Percentiles rank a stretch among this genome's conserved stretches.
These are phyloP conservation scores for Congeria kusceri DNA, from an alignment of 2,888 invertebrate genomes.

Conservation along the genomic window DNA sequence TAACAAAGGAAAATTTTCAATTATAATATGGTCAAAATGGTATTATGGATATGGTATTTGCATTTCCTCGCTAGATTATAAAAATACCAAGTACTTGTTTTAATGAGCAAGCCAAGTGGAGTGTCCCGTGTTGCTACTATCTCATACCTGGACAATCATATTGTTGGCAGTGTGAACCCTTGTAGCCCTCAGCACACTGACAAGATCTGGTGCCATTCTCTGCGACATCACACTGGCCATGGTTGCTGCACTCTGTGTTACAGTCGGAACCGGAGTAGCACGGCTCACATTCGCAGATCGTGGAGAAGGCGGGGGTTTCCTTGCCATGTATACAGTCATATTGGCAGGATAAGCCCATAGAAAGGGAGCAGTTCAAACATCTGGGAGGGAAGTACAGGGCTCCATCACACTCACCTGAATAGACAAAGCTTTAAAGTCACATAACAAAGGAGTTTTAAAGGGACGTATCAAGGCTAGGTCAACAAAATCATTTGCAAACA, in stretches of 20 bases:
- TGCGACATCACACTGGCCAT: slow-evolving; percentile 60
- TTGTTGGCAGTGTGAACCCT: slow-evolving; percentile 68
- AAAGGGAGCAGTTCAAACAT: slow-evolving; percentile 70
- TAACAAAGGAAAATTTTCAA: too few relatives aligned
- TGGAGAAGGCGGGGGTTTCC: slow-evolving; percentile 65
- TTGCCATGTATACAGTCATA: slow-evolving; percentile 72
- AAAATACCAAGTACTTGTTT: too few relatives aligned
- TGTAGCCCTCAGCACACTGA: slow-evolving; percentile 69
- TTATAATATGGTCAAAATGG: too few relatives aligned
- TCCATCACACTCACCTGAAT: slow-evolving; percentile 71
- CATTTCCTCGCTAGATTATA: too few relatives aligned
- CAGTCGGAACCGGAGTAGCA: slow-evolving; percentile 73
- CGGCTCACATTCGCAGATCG: slow-evolving; percentile 68
- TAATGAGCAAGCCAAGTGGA: too few relatives aligned
- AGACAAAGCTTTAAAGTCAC: too few relatives aligned
- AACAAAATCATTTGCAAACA: too few relatives aligned
- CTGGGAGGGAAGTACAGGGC: slow-evolving; percentile 60
- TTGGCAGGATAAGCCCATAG: slow-evolving; percentile 75
- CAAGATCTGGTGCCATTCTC: slow-evolving; percentile 55
- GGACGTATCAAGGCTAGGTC: too few relatives aligned
- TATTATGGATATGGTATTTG: too few relatives aligned
- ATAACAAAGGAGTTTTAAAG: too few relatives aligned
- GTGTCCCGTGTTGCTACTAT: too few relatives aligned
- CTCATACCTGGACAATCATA: slow-evolving; percentile 75
- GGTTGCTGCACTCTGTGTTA: slow-evolving; percentile 65